These are phyloP conservation scores for Brevipalpus yothersi DNA, from an alignment of 1,140 invertebrate genomes.

Conservation along the genomic window DNA sequence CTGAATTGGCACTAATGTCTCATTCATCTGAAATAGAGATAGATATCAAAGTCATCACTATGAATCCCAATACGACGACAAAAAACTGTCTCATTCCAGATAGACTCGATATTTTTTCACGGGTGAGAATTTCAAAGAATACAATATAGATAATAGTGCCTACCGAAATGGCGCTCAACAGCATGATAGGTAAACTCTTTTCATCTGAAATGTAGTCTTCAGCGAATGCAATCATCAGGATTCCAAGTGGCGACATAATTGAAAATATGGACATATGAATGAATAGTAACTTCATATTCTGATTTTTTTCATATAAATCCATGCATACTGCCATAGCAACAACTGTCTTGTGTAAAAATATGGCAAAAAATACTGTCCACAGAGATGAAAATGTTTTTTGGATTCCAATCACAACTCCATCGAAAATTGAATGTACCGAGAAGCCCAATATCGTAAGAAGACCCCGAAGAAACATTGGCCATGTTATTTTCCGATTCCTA, in stretches of 20 bases:
- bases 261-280: not conserved
- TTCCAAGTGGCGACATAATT: not conserved
- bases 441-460: constrained; percentile 28
- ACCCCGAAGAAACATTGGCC: constrained; percentile 1
- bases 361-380: constrained; percentile 51
- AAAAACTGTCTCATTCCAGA: constrained; percentile 4
- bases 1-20: too few species aligned
- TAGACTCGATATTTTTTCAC: constrained; percentile 14
- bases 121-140: constrained; percentile 59
- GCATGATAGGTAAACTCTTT: not conserved
- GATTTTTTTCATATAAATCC: not conserved
- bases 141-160: constrained; percentile 77
- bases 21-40: not conserved
- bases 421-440: constrained; percentile 70
- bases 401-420: constrained; percentile 56
- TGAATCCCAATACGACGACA: constrained; percentile 7
- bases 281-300: not conserved
- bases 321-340: not conserved
- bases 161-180: constrained; percentile 34
- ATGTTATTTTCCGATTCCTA: not conserved
- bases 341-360: constrained; percentile 38
- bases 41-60: constrained; percentile 2
- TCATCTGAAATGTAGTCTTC: not conserved
- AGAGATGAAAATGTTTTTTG: constrained; percentile 35
- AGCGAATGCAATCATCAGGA: constrained; percentile 3